Conservation (phyloP, 2,888 invertebrate genomes). For the Lepidonotus clava region DNA sequence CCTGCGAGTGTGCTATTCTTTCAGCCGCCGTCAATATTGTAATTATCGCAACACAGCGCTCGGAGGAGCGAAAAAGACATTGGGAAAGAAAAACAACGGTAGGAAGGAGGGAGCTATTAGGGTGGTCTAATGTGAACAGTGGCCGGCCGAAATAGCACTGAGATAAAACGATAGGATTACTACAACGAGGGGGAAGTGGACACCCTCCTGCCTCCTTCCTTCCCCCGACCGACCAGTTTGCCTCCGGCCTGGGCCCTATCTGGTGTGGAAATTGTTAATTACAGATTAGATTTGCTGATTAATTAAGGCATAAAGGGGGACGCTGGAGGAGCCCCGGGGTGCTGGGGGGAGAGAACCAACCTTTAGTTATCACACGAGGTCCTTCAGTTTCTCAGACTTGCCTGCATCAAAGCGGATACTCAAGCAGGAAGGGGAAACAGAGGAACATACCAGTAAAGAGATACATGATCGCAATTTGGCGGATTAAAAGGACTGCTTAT, state of each 20-base stretch:
- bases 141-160: neutral
- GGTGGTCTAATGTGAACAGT: neutral
- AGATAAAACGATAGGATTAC: constrained; percentile 10
- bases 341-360: neutral
- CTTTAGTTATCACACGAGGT: neutral
- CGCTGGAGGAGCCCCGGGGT: neutral
- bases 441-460: no score
- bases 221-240: no score
- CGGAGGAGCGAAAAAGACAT: neutral
- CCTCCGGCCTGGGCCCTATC: neutral
- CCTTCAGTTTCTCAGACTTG: neutral
- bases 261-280: constrained; percentile 1
- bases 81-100: neutral
- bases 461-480: no score
- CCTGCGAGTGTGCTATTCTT: neutral
- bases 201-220: no score
- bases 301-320: neutral
- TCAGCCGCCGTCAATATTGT: neutral
- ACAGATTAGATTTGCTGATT: constrained; percentile 19
- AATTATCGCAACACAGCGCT: neutral
- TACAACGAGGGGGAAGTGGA: no score
- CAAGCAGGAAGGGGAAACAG: no score
- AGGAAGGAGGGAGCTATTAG: neutral
- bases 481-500: no score
- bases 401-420: neutral